Percentiles rank a stretch among this genome's conserved stretches.
Conservation (phyloP, 2,113 vertebrate species). For the Dissostichus mawsoni region DNA sequence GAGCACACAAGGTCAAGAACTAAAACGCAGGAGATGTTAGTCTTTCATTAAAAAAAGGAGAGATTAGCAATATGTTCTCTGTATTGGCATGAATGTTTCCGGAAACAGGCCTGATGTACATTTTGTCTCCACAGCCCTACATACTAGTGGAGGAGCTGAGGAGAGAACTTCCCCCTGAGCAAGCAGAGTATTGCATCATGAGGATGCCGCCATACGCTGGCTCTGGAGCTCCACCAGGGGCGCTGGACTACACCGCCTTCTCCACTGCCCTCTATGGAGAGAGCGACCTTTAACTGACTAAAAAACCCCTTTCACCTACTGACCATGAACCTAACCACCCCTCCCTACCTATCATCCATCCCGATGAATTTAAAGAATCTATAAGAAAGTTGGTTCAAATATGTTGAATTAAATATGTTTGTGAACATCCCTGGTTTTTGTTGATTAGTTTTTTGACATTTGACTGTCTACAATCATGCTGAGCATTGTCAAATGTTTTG, state of each 20-base stretch:
- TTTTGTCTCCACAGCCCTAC: conserved; percentile 84
- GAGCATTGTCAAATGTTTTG: conserved; percentile 32
- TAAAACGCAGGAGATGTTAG: neutral
- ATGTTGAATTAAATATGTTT: conserved; percentile 47
- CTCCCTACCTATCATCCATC: neutral
- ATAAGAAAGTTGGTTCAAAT: conserved; percentile 31
- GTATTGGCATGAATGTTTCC: neutral
- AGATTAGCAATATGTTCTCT: too few relatives aligned
- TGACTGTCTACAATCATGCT: conserved; percentile 31
- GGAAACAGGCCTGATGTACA: neutral
- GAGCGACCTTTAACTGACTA: conserved; percentile 90
- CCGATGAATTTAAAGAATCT: conserved; percentile 52
- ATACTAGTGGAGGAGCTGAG: conserved; percentile 93
- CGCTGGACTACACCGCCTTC: conserved; percentile 95
- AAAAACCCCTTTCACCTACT: conserved; percentile 30
- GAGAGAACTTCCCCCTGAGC: conserved; percentile 92
- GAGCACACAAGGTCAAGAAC: neutral
- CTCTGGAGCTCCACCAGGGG: conserved; percentile 82
- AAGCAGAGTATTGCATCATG: conserved; percentile 93
- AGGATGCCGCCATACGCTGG: conserved; percentile 91
- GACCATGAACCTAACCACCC: conserved; percentile 22
- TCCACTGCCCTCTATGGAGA: conserved; percentile 96
- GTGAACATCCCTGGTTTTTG: conserved; percentile 29
- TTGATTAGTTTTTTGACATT: conserved; percentile 42
- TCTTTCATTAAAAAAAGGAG: neutral